Evolutionary conservation across 2,888 invertebrate species (phyloP).

Genomic region (Bimastos eiseni): DNA sequence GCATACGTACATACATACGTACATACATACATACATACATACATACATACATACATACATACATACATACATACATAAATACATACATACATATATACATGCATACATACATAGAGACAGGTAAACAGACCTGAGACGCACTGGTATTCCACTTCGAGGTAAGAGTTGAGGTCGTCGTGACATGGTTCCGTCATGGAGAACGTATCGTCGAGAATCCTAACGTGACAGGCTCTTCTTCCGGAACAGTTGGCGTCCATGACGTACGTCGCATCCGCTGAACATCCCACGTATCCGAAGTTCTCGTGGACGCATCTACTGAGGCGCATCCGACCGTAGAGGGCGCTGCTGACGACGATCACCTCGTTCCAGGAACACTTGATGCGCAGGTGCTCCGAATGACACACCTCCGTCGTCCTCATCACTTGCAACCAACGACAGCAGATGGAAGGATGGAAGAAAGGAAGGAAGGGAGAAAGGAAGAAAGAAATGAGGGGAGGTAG

Average conservation of each 20-base stretch:
- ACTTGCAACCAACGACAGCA: neutral
- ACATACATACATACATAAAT: neutral
- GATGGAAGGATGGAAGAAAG: neutral
- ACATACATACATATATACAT: neutral
- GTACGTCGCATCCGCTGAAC: conserved; percentile 30
- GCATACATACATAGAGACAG: too few species aligned
- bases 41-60: neutral
- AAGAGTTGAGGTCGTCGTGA: conserved; percentile 37
- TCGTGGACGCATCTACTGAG: conserved; percentile 33
- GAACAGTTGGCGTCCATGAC: conserved; percentile 30
- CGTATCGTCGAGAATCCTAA: conserved; percentile 34
- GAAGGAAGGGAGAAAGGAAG: neutral
- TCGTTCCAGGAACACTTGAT: conserved; percentile 28
- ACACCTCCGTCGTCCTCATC: conserved; percentile 16
- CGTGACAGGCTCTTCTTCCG: conserved; percentile 31
- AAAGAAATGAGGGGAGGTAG: neutral
- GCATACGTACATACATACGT: too few species aligned
- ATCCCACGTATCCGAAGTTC: conserved; percentile 38
- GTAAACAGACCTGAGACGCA: conserved; percentile 34
- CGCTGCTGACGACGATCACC: conserved; percentile 25
- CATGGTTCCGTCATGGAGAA: conserved; percentile 32
- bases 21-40: too few species aligned
- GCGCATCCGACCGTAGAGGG: conserved; percentile 34
- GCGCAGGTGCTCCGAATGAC: conserved; percentile 31
- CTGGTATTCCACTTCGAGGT: conserved; percentile 32